Evolutionary conservation across 2,888 invertebrate genomes (phyloP).

Genomic region (Amblyjoppa fuscipennis): DNA sequence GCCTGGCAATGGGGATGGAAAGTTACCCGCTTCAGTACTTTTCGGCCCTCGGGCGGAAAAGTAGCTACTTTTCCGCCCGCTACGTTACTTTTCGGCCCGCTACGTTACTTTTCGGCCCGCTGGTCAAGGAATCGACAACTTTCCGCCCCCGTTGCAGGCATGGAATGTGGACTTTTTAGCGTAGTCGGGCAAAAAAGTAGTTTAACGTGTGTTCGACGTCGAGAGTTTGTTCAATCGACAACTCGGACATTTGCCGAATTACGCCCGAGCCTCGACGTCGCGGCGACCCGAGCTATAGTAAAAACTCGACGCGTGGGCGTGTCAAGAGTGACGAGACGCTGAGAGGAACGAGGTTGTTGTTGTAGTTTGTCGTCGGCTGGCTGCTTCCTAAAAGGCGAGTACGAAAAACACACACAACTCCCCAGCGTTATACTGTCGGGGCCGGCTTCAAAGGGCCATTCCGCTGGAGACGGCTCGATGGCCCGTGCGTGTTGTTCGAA

Average conservation of each 20-base stretch:
- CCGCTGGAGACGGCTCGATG: constrained; percentile 10
- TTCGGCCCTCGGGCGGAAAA: no score
- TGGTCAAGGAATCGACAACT: no score
- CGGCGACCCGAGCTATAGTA: background rate
- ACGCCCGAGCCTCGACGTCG: background rate
- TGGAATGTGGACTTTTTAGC: no score
- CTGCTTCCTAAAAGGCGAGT: background rate
- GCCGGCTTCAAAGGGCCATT: constrained; percentile 39
- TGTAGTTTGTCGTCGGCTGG: background rate
- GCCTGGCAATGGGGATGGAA: no score
- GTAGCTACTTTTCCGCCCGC: no score
- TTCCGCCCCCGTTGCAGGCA: no score
- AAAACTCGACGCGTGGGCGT: constrained; percentile 11
- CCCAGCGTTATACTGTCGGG: background rate
- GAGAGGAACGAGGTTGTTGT: background rate
- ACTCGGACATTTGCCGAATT: constrained; percentile 21
- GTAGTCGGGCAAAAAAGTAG: background rate
- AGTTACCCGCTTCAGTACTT: no score
- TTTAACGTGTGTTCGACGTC: constrained; percentile 11
- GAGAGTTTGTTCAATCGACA: constrained; percentile 25
- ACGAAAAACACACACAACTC: background rate
- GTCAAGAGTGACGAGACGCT: constrained; percentile 7
- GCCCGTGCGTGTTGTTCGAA: constrained; percentile 24
- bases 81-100: no score
- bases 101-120: no score